phyloP scores from a whole-genome alignment of 2,113 vertebrate species.

The Nipponia nippon region DNA sequence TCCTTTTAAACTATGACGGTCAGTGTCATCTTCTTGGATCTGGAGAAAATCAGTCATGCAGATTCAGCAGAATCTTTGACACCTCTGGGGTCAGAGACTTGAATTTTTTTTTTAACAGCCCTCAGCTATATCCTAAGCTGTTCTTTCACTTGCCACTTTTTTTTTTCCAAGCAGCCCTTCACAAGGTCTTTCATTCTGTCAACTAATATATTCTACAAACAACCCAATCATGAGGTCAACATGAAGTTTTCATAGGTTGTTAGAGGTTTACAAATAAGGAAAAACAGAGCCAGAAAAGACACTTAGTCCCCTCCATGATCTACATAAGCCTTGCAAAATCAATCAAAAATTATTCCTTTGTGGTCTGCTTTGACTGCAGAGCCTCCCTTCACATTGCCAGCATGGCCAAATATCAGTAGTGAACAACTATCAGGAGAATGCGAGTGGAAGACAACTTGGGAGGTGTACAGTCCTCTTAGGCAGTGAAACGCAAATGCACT shows the following conservation, averaged over 20 bases:
- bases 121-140: not conserved
- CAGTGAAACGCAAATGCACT: not conserved
- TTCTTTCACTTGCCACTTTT: not conserved
- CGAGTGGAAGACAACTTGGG: not conserved
- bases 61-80: not conserved
- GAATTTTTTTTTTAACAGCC: not conserved
- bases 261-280: not conserved
- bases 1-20: not conserved
- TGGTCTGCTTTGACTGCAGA: not conserved
- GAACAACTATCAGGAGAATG: not conserved
- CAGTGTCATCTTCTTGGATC: not conserved
- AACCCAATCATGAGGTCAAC: not conserved
- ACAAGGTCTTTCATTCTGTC: not conserved
- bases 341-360: not conserved
- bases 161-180: not conserved
- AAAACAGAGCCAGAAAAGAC: not conserved
- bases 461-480: not conserved
- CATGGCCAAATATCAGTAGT: not conserved
- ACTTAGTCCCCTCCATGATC: not conserved
- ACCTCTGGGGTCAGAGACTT: not conserved
- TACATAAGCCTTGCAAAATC: not conserved
- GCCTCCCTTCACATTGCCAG: not conserved
- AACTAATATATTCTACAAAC: not conserved
- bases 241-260: not conserved
- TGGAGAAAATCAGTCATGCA: not conserved